These are phyloP conservation scores for Siderastrea siderea DNA, from an alignment of 92 coral and sea anemone species.

Conservation along the genomic window DNA sequence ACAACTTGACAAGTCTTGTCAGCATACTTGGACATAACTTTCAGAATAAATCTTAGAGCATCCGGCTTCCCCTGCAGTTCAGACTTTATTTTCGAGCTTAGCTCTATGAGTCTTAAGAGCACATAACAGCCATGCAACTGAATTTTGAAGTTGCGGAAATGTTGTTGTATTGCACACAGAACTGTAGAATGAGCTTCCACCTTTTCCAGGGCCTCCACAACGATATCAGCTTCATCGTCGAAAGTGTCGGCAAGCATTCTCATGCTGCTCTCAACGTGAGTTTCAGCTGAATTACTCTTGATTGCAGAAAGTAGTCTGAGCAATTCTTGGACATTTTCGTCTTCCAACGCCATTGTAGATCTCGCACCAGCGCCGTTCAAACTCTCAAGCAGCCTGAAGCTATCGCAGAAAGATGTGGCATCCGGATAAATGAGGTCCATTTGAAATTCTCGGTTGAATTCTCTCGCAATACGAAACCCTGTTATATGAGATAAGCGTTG, in stretches of 20 bases:
- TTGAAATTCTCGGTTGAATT: not conserved
- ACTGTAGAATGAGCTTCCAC: slow-evolving; percentile 65
- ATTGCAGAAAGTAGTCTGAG: slow-evolving; percentile 53
- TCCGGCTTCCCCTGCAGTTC: slow-evolving; percentile 43
- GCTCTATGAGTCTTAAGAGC: slow-evolving; percentile 68
- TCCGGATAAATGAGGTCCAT: slow-evolving; percentile 39
- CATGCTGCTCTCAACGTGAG: slow-evolving; percentile 70
- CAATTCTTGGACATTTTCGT: slow-evolving; percentile 33
- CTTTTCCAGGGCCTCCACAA: slow-evolving; percentile 32
- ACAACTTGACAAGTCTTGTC: slow-evolving; percentile 73
- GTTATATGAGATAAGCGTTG: not conserved
- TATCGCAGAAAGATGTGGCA: slow-evolving; percentile 13
- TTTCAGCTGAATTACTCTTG: slow-evolving; percentile 60
- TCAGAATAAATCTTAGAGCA: slow-evolving; percentile 46
- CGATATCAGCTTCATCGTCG: slow-evolving; percentile 42
- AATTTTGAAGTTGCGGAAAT: slow-evolving; percentile 52
- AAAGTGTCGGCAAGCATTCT: slow-evolving; percentile 71
- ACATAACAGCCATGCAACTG: slow-evolving; percentile 75
- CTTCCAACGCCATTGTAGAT: slow-evolving; percentile 30
- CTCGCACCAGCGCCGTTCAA: slow-evolving; percentile 9
- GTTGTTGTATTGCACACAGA: slow-evolving; percentile 58
- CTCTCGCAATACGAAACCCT: not conserved
- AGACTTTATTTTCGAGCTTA: slow-evolving; percentile 44
- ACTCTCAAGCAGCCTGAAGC: slow-evolving; percentile 17
- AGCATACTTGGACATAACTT: slow-evolving; percentile 60